phyloP scores from a whole-genome alignment of 2,888 invertebrate species.

The Apantesis nais region DNA sequence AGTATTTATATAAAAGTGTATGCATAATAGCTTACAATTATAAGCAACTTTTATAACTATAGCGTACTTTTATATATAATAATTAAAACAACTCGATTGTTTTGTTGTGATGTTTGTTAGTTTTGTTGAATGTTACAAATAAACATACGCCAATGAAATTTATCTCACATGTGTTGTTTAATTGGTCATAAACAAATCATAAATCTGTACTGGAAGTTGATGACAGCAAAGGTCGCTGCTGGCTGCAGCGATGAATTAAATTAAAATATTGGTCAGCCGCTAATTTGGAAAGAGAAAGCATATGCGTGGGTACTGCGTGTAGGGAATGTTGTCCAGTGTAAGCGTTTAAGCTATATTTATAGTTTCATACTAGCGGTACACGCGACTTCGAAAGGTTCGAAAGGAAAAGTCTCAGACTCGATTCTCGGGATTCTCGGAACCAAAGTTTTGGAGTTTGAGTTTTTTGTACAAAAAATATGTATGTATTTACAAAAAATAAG shows the following conservation, averaged over 20 bases:
- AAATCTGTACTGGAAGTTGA: conserved; percentile 32
- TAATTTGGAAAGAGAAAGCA: conserved; percentile 53
- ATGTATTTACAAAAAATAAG: no score
- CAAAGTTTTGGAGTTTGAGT: no score
- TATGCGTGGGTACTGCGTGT: conserved; percentile 40
- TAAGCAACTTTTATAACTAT: neutral
- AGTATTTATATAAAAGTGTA: neutral
- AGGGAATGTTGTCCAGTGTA: conserved; percentile 27
- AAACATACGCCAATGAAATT: conserved; percentile 8
- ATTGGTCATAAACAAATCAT: conserved; percentile 38
- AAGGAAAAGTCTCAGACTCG: no score
- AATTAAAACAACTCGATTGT: neutral
- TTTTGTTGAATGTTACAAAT: conserved; percentile 4
- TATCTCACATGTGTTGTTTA: conserved; percentile 9
- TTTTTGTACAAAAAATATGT: no score
- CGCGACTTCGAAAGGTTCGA: no score
- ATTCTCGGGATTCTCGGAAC: no score
- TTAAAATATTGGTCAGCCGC: conserved; percentile 38
- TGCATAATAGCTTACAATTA: neutral
- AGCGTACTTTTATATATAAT: neutral
- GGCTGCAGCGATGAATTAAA: conserved; percentile 45
- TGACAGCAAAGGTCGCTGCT: conserved; percentile 39
- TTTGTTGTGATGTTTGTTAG: neutral
- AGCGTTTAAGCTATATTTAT: conserved; percentile 11
- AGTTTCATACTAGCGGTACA: no score